Base-by-base conservation (phyloP, 2,113 vertebrate species). In the Centropristis striata region DNA sequence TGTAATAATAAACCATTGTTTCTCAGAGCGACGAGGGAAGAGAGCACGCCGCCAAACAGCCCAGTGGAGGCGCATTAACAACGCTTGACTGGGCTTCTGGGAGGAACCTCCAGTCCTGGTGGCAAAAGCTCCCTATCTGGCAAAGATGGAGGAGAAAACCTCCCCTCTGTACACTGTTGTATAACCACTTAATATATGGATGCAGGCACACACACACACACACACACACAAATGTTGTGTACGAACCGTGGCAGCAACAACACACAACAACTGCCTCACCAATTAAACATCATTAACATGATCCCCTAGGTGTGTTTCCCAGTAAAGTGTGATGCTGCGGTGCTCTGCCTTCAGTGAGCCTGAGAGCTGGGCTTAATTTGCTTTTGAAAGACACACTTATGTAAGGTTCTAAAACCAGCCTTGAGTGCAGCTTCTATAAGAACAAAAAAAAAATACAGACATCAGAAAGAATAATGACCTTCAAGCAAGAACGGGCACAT, bases 1-100 rank as follows among this genome's bases (percentile, higher is more conserved):
- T 86, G 85, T 71, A 80, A 87, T 88, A 87, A 88, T 87, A 88
- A 87, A 88, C 78, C 75, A 87, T 89, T 89, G 77, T 86, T 89
- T 91, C 89, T 79, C 71, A 37, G 49, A 85, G 87, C 86, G 81
- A 81, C 66, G 3, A 58, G 42, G 67, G 65, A 73, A 64, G 69
- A 77, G 65, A 70, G 63, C 16, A 9, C 4, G 27, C 59, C 3
- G 75, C 68, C 78, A 86, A 89, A 85, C 51, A 70, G 81, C 85
- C 86, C 70, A 79, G 86, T 20, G 77, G 78, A 80, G 80, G 75
- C 25, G 41, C 84, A 86, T 90, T 83, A 88, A 81, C 20, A 37
- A 88, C 49, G 81, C 86, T 81, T 54, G 75, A 77, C 72, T 90
- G 82, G 71, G 80, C 80, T 84, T 86, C 27, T 23, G 68, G 80